Evolutionary conservation across 2,797 vertebrate species (phyloP), one percentile per base, ranked within the genome.

Genomic region (Sternarchorhynchus goeldii): DNA sequence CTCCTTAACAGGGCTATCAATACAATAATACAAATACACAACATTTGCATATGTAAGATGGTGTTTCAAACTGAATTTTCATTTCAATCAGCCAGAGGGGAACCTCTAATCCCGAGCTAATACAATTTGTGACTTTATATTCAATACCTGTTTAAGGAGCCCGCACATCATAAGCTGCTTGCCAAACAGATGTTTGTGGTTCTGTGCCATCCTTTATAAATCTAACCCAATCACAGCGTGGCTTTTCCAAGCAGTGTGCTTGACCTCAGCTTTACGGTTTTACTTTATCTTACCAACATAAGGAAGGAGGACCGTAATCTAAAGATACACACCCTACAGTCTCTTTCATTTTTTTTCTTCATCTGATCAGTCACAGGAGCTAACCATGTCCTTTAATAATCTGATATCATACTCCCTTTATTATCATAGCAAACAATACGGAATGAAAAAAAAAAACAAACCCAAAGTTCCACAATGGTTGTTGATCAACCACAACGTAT

Each of bases 181-280:
- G 56, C 67, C 36, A 59, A 63, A 75, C 58, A 68, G 50, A 31
- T 70, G 62, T 57, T 55, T 66, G 59, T 62, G 55, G 18, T 76
- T 70, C 56, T 25, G 21, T 50, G 72, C 32, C 76, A 84, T 76
- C 65, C 71, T 81, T 71, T 65, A 55, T 56, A 78, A 81, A 81
- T 81, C 73, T 34, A 64, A 25, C 6, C 53, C 58, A 45, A 68
- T 34, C 64, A 65, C 29, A 73, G 67, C 21, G 29, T 69, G 68
- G 68, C 53, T 29, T 55, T 20, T 39, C 58, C 55, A 21, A 58
- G 20, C 55, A 4, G 5, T 31, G 34, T 53, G 21, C 34, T 39
- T 45, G 31, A 32, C 66, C 29, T 66, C 20, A n/a, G 67, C 29
- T 10, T 32, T 55, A 3, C 10, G 25, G 12, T 14, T 31, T 63